Conservation (phyloP, 2,888 invertebrate genomes). For the Tinea trinotella region DNA sequence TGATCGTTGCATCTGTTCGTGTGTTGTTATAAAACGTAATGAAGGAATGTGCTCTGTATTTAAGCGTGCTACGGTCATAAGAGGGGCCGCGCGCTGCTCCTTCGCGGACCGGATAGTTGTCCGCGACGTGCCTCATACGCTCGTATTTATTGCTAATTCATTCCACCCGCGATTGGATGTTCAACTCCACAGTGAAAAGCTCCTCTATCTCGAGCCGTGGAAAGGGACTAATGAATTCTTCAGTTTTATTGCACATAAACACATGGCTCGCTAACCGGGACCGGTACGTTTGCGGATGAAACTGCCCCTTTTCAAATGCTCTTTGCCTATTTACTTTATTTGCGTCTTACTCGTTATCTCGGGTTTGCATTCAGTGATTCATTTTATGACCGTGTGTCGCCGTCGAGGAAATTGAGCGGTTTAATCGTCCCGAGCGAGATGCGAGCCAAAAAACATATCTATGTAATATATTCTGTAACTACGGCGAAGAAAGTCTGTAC, state of each 20-base stretch:
- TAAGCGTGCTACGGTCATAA: slow-evolving; percentile 12
- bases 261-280: slow-evolving; percentile 17
- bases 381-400: slow-evolving; percentile 13
- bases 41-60: slow-evolving; percentile 15
- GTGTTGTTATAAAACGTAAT: background rate
- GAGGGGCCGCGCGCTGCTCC: slow-evolving; percentile 5
- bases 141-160: slow-evolving; percentile 21
- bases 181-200: slow-evolving; percentile 17
- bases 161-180: slow-evolving; percentile 18
- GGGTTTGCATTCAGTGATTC: slow-evolving; percentile 14
- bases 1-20: slow-evolving; percentile 4
- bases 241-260: slow-evolving; percentile 24
- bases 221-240: slow-evolving; percentile 21
- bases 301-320: slow-evolving; percentile 14
- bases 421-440: slow-evolving; percentile 6
- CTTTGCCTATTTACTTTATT: slow-evolving; percentile 18
- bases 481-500: slow-evolving; percentile 8
- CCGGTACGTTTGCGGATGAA: slow-evolving; percentile 9
- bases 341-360: slow-evolving; percentile 12
- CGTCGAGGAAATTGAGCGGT: slow-evolving; percentile 9
- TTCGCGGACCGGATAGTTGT: slow-evolving; percentile 10
- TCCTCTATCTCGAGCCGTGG: slow-evolving; percentile 15
- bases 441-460: slow-evolving; percentile 8
- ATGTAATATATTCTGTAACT: slow-evolving; percentile 10
- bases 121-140: background rate